Base-by-base conservation (phyloP, 1,140 invertebrate species). In the Cardiocondyla obscurior region DNA sequence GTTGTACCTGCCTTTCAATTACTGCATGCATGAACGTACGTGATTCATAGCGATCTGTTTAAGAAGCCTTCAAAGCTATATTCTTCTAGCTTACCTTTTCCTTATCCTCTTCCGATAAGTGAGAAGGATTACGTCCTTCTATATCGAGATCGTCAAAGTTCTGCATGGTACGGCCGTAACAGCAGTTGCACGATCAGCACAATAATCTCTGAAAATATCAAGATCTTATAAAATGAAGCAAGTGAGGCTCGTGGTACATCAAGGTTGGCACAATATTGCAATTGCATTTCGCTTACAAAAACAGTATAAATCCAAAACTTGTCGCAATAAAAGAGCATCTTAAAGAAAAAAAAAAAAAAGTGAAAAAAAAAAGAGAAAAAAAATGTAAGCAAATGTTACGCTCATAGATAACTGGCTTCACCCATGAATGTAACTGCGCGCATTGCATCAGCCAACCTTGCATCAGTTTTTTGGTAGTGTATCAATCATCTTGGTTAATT, bases 121-220 rank as follows among this genome's bases (percentile, higher is more conserved):
- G 91, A 77, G 93, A 93, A 77, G 94, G 93, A 90, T 93, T 94
- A 44, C 93, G 91, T 86, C 94, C 94, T 88, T 94, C 94, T 79
- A 94, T 94, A 85, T 94, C 94, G 67, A 94, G 93, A 90, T 94
- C 94, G 42, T 94, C 94, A 81, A 94, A 94, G 86, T 94, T 94
- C 90, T 94, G 93, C 94, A 94, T 94, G 64, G 58, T 85, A 82
- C 60, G 22, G 62, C 65, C 69, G 84, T 79, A 79, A 69, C 16
- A 22, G 36, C 57, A 62, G 82, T n/a, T 88, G 72, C 12, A 58
- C 69, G 76, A 36, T 74, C 77, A 84, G 79, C 84, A 12, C 79
- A 85, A 74, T 79, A 70, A 44, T 81, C 67, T 90, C 92, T 93
- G 92, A 90, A 93, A 93, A 92, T 85, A 92, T 87, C 72, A 65